Conservation (phyloP, 2,113 vertebrate genomes). For the Halcyon malimbica region DNA sequence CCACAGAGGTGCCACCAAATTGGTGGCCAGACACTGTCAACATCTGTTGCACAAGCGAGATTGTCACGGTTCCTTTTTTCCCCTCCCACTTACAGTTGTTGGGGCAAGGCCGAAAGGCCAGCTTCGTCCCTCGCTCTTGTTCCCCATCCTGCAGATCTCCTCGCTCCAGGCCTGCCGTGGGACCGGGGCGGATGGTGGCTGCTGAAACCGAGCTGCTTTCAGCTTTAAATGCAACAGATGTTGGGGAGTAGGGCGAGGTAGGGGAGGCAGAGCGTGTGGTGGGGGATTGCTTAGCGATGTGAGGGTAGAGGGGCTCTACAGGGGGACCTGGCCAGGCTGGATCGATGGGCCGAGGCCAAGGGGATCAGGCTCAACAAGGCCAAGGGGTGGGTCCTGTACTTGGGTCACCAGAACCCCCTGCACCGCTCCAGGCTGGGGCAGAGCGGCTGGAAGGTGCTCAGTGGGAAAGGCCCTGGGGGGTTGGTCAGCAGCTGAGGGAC, state of each 20-base stretch:
- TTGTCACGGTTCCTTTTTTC: not conserved
- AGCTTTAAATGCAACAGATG: not conserved
- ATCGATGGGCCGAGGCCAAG: no score
- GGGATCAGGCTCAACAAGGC: no score
- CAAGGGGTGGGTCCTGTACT: no score
- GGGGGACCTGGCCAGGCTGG: no score
- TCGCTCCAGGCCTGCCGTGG: not conserved
- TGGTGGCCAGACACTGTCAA: not conserved
- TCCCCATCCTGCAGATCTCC: not conserved
- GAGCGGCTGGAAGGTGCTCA: no score
- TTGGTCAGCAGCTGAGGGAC: no score
- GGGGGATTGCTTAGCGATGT: no score
- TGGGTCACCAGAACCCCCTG: no score
- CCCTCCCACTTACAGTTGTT: not conserved
- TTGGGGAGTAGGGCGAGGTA: not conserved
- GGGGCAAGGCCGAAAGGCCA: not conserved
- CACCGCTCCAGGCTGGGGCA: no score
- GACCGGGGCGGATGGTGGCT: not conserved
- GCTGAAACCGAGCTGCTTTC: not conserved
- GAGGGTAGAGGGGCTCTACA: no score
- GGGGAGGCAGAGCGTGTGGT: not conserved
- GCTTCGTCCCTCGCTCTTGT: not conserved
- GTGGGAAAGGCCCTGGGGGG: no score
- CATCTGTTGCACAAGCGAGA: not conserved
- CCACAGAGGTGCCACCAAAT: not conserved